Evolutionary conservation across 2,113 vertebrate species (phyloP).

Genomic region (Perca schrenkii): DNA sequence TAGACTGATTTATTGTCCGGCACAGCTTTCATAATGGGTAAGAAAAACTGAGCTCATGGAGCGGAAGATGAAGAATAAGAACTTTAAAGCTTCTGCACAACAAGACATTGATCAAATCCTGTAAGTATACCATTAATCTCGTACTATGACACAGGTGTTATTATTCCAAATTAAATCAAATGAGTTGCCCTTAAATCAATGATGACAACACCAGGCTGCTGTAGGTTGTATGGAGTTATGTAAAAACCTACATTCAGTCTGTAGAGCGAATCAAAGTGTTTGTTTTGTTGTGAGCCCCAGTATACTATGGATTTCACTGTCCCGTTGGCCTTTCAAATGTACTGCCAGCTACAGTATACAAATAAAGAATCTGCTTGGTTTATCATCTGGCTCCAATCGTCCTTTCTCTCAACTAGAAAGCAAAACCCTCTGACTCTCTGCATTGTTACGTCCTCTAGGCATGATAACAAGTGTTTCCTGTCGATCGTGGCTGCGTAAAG

Average conservation of each 20-base stretch:
- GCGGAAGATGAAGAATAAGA: slow-evolving; percentile 53
- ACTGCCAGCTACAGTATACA: background rate
- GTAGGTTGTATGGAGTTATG: background rate
- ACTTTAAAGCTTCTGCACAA: slow-evolving; percentile 53
- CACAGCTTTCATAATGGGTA: slow-evolving; percentile 56
- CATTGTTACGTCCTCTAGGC: slow-evolving; percentile 30
- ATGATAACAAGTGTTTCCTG: slow-evolving; percentile 45
- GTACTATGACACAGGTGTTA: slow-evolving; percentile 33
- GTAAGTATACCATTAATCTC: slow-evolving; percentile 37
- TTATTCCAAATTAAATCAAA: slow-evolving; percentile 42
- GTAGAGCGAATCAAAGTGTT: background rate
- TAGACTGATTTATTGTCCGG: slow-evolving; percentile 63
- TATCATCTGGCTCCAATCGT: slow-evolving; percentile 22
- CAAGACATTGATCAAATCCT: slow-evolving; percentile 62
- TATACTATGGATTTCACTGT: background rate
- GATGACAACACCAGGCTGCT: background rate
- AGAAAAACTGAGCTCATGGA: slow-evolving; percentile 58
- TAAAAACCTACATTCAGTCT: slow-evolving; percentile 21
- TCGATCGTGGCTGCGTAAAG: slow-evolving; percentile 36
- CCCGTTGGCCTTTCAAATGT: background rate
- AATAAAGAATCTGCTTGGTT: slow-evolving; percentile 7
- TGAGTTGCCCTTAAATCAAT: slow-evolving; percentile 24
- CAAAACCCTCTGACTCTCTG: slow-evolving; percentile 10
- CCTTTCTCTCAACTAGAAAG: background rate
- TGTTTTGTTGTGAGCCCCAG: background rate